Evolutionary conservation across 2,113 vertebrate species (phyloP).

Genomic region (Amblyopsis rosae): DNA sequence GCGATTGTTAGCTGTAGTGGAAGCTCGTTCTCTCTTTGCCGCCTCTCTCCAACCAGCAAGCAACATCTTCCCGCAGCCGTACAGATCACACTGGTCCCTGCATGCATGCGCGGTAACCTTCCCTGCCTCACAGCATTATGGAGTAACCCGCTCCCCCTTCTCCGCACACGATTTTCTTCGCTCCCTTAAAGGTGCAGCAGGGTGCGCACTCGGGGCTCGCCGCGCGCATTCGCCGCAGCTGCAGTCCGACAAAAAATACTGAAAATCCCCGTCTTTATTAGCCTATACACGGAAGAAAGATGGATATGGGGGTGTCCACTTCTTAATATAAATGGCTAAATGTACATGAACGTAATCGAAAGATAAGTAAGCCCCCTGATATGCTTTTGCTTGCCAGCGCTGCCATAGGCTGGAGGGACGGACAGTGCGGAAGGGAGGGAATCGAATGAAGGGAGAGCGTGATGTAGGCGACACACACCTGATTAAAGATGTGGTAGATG

Average conservation of each 20-base stretch:
- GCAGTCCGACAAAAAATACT: not conserved
- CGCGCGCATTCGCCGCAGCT: constrained; percentile 24
- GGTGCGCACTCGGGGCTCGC: not conserved
- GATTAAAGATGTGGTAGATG: constrained; percentile 45
- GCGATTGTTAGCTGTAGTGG: constrained; percentile 79
- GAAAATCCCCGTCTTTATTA: not conserved
- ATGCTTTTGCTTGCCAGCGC: constrained; percentile 30
- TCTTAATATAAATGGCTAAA: not conserved
- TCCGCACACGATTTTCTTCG: constrained; percentile 72
- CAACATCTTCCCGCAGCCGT: constrained; percentile 85
- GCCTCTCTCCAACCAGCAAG: constrained; percentile 84
- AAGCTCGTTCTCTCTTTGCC: constrained; percentile 81
- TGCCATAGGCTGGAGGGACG: constrained; percentile 43
- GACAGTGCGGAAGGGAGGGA: constrained; percentile 30
- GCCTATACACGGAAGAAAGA: constrained; percentile 11
- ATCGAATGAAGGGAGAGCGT: constrained; percentile 22
- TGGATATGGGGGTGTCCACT: constrained; percentile 41
- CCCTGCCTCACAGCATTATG: constrained; percentile 77
- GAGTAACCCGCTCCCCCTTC: constrained; percentile 75
- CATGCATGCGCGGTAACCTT: constrained; percentile 67
- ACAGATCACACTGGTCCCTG: constrained; percentile 75
- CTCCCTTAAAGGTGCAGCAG: constrained; percentile 79
- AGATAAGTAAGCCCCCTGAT: constrained; percentile 39
- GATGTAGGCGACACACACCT: constrained; percentile 56
- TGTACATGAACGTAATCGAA: constrained; percentile 23